These are phyloP conservation scores for Huso huso DNA, from an alignment of 2,797 vertebrate species.

Conservation along the genomic window DNA sequence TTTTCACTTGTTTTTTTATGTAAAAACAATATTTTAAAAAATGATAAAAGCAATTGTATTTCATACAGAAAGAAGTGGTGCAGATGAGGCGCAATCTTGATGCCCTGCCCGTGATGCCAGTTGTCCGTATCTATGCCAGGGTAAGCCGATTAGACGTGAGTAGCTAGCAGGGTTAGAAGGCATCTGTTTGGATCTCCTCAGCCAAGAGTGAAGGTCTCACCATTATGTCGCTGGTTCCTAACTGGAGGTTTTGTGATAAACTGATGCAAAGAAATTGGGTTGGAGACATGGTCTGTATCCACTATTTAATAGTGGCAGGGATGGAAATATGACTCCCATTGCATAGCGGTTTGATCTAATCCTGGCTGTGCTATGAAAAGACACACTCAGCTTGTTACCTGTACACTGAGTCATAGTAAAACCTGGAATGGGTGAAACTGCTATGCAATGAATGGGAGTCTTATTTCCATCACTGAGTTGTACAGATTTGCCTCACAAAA, in stretches of 20 bases:
- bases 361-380: too few relatives aligned
- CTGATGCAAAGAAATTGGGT: slow-evolving; percentile 18
- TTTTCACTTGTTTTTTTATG: slow-evolving; percentile 30
- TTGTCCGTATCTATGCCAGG: slow-evolving; percentile 39
- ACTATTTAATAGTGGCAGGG: too few relatives aligned
- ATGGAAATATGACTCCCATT: too few relatives aligned
- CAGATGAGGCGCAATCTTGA: slow-evolving; percentile 41
- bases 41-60: not conserved
- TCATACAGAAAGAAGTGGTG: slow-evolving; percentile 9
- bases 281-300: slow-evolving; percentile 3
- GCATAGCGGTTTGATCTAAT: too few relatives aligned
- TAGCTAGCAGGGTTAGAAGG: slow-evolving; percentile 20
- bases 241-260: slow-evolving; percentile 19
- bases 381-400: too few relatives aligned
- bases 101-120: slow-evolving; percentile 52
- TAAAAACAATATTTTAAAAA: not conserved
- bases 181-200: slow-evolving; percentile 28
- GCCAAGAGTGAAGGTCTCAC: slow-evolving; percentile 23
- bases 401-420: too few relatives aligned
- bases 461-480: too few relatives aligned
- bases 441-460: too few relatives aligned
- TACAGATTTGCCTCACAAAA: too few relatives aligned
- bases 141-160: slow-evolving; percentile 37
- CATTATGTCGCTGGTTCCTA: slow-evolving; percentile 35
- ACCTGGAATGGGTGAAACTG: too few relatives aligned